Evolutionary conservation across 2,113 vertebrate genomes (phyloP).

Genomic region (Pipra filicauda): DNA sequence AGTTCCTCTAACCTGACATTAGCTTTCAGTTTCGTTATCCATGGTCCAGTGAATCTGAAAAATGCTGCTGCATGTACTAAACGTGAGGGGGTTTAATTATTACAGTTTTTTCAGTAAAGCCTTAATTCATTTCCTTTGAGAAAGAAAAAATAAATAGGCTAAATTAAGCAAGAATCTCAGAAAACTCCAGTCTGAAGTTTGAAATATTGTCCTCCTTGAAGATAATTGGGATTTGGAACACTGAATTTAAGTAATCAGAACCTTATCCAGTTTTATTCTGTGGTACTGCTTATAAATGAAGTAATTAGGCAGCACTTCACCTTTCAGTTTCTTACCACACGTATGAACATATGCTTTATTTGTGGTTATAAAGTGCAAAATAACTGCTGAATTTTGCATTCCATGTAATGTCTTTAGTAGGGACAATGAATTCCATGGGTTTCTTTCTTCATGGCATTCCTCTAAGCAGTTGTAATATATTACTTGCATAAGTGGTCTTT

Average conservation of each 20-base stretch:
- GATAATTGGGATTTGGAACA: background rate
- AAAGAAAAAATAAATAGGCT: background rate
- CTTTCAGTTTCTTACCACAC: background rate
- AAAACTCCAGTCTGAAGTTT: background rate
- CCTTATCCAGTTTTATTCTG: background rate
- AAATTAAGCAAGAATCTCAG: background rate
- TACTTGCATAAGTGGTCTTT: background rate
- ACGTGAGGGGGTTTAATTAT: background rate
- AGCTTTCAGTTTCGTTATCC: conserved; percentile 7
- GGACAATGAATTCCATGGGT: background rate
- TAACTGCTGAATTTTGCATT: background rate
- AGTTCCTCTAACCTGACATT: background rate
- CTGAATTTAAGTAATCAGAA: background rate
- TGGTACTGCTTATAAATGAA: background rate
- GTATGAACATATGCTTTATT: background rate
- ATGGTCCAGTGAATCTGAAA: background rate
- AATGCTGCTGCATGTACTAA: background rate
- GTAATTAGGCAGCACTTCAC: background rate
- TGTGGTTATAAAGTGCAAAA: background rate
- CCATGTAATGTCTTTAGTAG: background rate
- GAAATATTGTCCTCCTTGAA: background rate
- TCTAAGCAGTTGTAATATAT: background rate
- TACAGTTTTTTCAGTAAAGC: background rate
- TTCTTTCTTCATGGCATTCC: background rate
- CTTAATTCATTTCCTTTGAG: background rate